Evolutionary conservation across 2,888 invertebrate genomes (phyloP).

Genomic region (Disparrhopalites patrizii): DNA sequence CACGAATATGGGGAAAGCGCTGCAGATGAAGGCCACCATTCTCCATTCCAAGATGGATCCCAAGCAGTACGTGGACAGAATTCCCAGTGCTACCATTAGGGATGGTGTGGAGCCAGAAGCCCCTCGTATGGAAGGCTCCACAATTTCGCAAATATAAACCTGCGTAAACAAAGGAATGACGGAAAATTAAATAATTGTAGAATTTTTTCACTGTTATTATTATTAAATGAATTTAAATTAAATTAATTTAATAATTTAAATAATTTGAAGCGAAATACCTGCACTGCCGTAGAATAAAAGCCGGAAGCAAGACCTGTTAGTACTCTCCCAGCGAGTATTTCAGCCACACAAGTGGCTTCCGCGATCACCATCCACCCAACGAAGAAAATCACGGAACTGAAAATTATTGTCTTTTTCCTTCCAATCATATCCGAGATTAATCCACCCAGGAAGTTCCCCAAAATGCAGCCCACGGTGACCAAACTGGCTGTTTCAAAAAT

Average conservation of each 20-base stretch:
- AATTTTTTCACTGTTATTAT: no score
- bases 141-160: conserved; percentile 48
- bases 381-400: conserved; percentile 42
- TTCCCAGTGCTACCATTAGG: conserved; percentile 46
- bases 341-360: conserved; percentile 37
- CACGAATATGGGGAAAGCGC: conserved; percentile 41
- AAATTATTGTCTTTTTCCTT: conserved; percentile 43
- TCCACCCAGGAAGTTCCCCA: conserved; percentile 42
- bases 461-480: conserved; percentile 43
- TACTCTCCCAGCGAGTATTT: conserved; percentile 44
- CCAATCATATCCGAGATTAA: conserved; percentile 42
- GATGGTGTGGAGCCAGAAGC: conserved; percentile 46
- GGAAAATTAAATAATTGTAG: no score
- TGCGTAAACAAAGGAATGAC: conserved; percentile 1
- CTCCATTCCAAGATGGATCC: conserved; percentile 42
- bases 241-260: neutral
- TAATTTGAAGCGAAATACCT: conserved; percentile 37
- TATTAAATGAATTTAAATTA: neutral
- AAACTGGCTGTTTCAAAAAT: conserved; percentile 35
- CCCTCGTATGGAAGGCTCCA: conserved; percentile 43
- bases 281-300: conserved; percentile 45
- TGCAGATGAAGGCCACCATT: conserved; percentile 40
- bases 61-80: conserved; percentile 41
- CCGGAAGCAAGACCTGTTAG: conserved; percentile 46
- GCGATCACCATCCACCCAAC: conserved; percentile 46